Evolutionary conservation across 2,113 vertebrate genomes (phyloP).

Genomic region (Meriones unguiculatus): DNA sequence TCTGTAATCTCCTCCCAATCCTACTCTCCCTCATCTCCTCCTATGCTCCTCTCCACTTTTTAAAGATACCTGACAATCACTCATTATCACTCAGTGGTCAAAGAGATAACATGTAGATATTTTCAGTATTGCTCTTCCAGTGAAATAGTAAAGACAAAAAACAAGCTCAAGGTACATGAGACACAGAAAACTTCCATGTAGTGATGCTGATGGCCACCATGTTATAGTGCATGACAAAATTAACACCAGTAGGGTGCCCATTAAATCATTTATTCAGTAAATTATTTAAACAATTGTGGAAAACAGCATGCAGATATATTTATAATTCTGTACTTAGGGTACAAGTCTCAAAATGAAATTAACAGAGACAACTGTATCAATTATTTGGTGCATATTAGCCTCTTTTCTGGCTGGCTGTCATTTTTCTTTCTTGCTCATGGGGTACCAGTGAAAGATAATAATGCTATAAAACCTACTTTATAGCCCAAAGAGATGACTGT

Average conservation of each 20-base stretch:
- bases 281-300: background rate
- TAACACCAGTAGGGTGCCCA: fast-evolving
- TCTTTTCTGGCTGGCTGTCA: background rate
- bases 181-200: background rate
- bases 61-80: background rate
- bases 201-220: background rate
- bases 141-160: conserved; percentile 15
- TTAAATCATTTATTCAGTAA: background rate
- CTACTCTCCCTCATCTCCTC: too few species aligned
- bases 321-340: conserved; percentile 11
- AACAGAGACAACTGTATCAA: conserved; percentile 19
- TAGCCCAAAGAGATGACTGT: conserved; percentile 20
- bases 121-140: background rate
- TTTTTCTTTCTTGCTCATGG: conserved; percentile 47
- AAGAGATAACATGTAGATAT: background rate
- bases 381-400: background rate
- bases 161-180: fast-evolving
- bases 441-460: conserved; percentile 45
- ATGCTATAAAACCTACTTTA: conserved; percentile 48
- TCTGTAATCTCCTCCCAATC: too few species aligned
- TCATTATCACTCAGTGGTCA: background rate
- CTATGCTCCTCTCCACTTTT: background rate
- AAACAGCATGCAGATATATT: background rate
- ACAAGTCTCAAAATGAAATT: background rate
- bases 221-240: background rate